Base-by-base conservation (phyloP, 2,888 invertebrate species). In the Drosophila setosimentum region DNA sequence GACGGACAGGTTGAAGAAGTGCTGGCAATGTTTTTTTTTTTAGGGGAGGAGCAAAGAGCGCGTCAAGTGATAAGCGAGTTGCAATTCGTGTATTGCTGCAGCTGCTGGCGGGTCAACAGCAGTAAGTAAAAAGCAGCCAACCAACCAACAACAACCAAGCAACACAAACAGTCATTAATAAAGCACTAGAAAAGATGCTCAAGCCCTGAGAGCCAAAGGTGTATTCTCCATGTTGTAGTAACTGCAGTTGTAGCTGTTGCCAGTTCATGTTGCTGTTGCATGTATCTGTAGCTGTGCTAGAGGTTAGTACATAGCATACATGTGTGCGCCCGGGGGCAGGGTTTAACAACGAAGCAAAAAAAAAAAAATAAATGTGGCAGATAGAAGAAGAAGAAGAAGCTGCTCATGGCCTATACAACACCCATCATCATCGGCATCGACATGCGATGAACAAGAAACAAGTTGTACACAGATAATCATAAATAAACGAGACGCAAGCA, bases 401-500 rank as follows among this genome's bases (percentile, higher is more conserved):
- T 80, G 78, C 87, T 76, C 80, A 76, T 82, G 85, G 87, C 82
- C 76, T 83, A 76, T 76, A 83, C 77, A 73, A 70, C 84, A 45
- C 45, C 45, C 45, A 45, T 45, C 88, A 88, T 83, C 90, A 90
- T 83, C 80, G 73, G 82, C 79, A 82, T 78, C 90, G 78, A 83
- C 88, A 88, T 89, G 86, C 88, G 83, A 89, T 82, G 81, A 87
- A 90, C 88, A 90, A 79, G 87, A 84, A 89, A 89, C 88, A 89
- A 90, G 89, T 89, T 89, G 88, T 89, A 90, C 89, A 89, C 87
- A 89, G 88, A 89, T 89, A 89, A 89, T 89, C 89, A 89, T 89
- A 89, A 90, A 89, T 89, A 90, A 90, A 90, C 90, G 90, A 89
- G 87, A 78, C 85, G 71, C 84, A 74, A 71, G 83, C 81, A 77